Evolutionary conservation across 2,797 vertebrate genomes (phyloP).

Genomic region (Harpagifer antarcticus): DNA sequence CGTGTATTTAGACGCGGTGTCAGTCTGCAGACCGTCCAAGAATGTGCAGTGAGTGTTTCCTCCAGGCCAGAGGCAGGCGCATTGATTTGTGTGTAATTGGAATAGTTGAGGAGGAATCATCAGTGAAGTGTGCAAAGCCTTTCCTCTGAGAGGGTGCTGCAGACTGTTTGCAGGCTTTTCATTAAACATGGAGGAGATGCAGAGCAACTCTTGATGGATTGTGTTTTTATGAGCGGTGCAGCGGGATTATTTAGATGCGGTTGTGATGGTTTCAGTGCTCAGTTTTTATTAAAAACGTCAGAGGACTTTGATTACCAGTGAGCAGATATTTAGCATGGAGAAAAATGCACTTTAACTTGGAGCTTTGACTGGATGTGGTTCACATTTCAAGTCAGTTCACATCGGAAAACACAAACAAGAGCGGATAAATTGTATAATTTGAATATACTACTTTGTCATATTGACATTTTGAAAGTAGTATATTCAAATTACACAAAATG

Average conservation of each 20-base stretch:
- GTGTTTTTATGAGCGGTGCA: constrained; percentile 56
- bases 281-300: constrained; percentile 64
- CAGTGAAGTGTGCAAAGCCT: constrained; percentile 28
- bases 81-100: constrained; percentile 51
- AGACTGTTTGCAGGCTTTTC: constrained; percentile 59
- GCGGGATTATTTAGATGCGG: constrained; percentile 58
- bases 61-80: not conserved
- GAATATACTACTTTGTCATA: too few species aligned
- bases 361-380: constrained; percentile 18
- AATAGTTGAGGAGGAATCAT: constrained; percentile 26
- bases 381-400: constrained; percentile 32
- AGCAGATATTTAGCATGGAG: constrained; percentile 53
- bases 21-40: constrained; percentile 32
- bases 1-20: constrained; percentile 6
- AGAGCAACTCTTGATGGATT: constrained; percentile 62
- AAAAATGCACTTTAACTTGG: constrained; percentile 46
- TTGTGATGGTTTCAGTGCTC: constrained; percentile 70
- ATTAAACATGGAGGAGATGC: constrained; percentile 66
- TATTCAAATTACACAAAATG: too few species aligned
- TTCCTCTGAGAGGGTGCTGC: constrained; percentile 27
- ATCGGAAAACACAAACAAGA: too few species aligned
- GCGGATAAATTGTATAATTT: too few species aligned
- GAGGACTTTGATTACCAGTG: constrained; percentile 52
- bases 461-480: too few species aligned
- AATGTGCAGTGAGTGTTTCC: constrained; percentile 38